Conservation (phyloP, 1,140 invertebrate species). For the Trachymyrmex cornetzi region DNA sequence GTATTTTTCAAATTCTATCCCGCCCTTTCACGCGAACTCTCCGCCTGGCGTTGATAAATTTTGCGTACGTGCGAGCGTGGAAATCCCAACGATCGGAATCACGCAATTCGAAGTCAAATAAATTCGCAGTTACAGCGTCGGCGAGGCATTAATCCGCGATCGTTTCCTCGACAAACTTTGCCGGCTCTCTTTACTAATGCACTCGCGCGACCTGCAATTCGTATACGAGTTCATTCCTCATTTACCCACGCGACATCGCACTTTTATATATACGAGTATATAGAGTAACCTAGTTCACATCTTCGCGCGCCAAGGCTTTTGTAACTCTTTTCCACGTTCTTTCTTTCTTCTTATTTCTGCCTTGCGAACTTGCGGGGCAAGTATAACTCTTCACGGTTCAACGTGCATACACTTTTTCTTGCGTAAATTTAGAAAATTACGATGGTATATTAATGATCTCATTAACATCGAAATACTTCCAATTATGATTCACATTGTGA, state of each 20-base stretch:
- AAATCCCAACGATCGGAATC: slow-evolving; percentile 29
- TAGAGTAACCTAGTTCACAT: slow-evolving; percentile 37
- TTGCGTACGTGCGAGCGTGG: slow-evolving; percentile 17
- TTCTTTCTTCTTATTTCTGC: not conserved
- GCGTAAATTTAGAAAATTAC: slow-evolving; percentile 38
- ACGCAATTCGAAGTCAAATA: slow-evolving; percentile 33
- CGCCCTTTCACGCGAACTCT: not conserved
- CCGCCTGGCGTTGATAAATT: slow-evolving; percentile 33
- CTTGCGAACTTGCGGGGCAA: slow-evolving; percentile 18
- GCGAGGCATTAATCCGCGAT: slow-evolving; percentile 45
- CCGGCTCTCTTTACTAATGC: slow-evolving; percentile 35
- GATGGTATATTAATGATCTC: slow-evolving; percentile 29
- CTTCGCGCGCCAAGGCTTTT: slow-evolving; percentile 16
- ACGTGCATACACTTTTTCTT: slow-evolving; percentile 23
- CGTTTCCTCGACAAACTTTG: slow-evolving; percentile 40
- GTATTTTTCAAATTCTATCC: slow-evolving; percentile 37
- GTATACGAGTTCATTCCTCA: slow-evolving; percentile 57
- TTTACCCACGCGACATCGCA: slow-evolving; percentile 56
- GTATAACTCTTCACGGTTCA: slow-evolving; percentile 36
- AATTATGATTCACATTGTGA: not conserved
- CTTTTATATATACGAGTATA: slow-evolving; percentile 19
- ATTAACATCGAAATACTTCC: slow-evolving; percentile 29
- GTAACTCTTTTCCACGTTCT: slow-evolving; percentile 11
- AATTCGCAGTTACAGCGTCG: slow-evolving; percentile 46
- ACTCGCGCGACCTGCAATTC: slow-evolving; percentile 35